A percentile compares a stretch with the other conserved stretches of the same genome.
Evolutionary conservation across 2,113 vertebrate species (phyloP).

Genomic region (Rhadina sibilatrix): DNA sequence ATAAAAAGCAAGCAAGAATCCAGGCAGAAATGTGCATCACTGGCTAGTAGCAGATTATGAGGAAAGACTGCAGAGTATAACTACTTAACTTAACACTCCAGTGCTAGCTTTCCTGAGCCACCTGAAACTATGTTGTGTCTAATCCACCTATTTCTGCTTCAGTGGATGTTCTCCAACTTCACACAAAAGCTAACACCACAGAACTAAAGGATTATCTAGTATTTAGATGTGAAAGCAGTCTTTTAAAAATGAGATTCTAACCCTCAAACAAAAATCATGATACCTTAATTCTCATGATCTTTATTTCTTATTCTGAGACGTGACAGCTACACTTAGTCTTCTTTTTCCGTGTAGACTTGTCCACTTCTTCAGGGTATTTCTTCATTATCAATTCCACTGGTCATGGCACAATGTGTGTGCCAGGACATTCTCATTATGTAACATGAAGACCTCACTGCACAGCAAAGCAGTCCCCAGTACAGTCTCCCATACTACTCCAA

Average conservation of each 20-base stretch:
- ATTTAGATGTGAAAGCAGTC: background rate
- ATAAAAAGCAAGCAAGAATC: background rate
- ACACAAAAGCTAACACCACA: background rate
- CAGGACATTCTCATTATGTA: accelerated
- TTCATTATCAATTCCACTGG: background rate
- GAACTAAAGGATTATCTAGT: background rate
- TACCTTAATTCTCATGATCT: background rate
- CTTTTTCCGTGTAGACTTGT: background rate
- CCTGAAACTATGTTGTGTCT: background rate
- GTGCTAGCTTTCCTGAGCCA: background rate
- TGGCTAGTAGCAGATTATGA: background rate
- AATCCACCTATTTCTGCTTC: background rate
- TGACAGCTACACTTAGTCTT: background rate
- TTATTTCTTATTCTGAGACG: background rate
- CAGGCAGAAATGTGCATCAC: background rate
- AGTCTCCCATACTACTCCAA: background rate
- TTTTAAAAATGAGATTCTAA: background rate
- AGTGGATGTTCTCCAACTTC: background rate
- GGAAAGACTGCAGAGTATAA: background rate
- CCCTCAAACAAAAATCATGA: background rate
- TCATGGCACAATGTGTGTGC: background rate
- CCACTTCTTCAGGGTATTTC: background rate
- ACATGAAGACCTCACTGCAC: background rate
- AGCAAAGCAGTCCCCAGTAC: background rate
- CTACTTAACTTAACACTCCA: background rate